Evolutionary conservation across 2,797 vertebrate species (phyloP).

Genomic region (Labroides dimidiatus): DNA sequence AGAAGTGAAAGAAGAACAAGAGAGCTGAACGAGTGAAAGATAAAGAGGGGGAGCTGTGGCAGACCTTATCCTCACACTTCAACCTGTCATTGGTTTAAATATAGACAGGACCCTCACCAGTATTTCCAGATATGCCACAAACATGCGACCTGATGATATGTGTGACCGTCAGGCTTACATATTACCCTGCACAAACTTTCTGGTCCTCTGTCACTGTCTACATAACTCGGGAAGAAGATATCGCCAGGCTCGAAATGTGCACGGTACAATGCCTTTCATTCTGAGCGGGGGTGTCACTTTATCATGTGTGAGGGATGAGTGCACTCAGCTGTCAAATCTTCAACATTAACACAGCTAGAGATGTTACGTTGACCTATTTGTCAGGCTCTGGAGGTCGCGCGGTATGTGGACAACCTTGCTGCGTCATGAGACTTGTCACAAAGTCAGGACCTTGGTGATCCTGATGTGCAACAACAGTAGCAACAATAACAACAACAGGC

Average conservation of each 20-base stretch:
- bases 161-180: slow-evolving; percentile 30
- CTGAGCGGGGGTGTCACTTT: slow-evolving; percentile 49
- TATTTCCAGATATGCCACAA: slow-evolving; percentile 37
- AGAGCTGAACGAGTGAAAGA: slow-evolving; percentile 32
- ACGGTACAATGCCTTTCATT: slow-evolving; percentile 47
- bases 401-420: slow-evolving; percentile 47
- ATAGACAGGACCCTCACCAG: slow-evolving; percentile 30
- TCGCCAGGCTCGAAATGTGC: slow-evolving; percentile 38
- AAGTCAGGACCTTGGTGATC: slow-evolving; percentile 41
- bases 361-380: slow-evolving; percentile 43
- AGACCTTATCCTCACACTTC: slow-evolving; percentile 65
- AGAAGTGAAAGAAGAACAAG: slow-evolving; percentile 74
- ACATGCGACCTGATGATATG: slow-evolving; percentile 36
- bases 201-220: slow-evolving; percentile 19
- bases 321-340: slow-evolving; percentile 37
- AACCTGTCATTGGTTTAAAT: slow-evolving; percentile 62
- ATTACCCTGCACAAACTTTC: slow-evolving; percentile 29
- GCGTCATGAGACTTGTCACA: slow-evolving; percentile 62
- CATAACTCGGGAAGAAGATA: slow-evolving; percentile 47
- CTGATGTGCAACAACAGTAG: slow-evolving; percentile 51
- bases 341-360: slow-evolving; percentile 11
- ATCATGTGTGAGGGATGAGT: slow-evolving; percentile 43
- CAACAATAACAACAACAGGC: slow-evolving; percentile 19
- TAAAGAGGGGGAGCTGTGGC: slow-evolving; percentile 14
- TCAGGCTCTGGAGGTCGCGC: slow-evolving; percentile 48